phyloP scores from a whole-genome alignment of 2,797 vertebrate genomes.

The Manis pentadactyla region DNA sequence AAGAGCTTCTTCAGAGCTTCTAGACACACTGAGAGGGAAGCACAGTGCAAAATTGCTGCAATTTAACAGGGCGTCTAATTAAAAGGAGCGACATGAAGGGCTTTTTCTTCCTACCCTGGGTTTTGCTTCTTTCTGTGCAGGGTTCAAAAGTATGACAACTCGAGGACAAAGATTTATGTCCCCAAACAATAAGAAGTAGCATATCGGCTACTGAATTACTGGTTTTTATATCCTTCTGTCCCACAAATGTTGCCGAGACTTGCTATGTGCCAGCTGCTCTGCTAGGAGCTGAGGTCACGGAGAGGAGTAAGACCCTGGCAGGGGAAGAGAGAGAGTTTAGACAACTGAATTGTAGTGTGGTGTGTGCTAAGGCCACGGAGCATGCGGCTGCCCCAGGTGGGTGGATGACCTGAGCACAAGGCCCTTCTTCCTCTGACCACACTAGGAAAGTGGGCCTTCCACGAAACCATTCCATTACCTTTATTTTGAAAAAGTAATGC shows the following conservation, averaged over 20 bases:
- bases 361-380: fast-evolving
- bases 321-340: background rate
- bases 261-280: background rate
- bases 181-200: constrained; percentile 12
- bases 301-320: background rate
- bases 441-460: background rate
- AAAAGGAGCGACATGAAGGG: constrained; percentile 40
- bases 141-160: constrained; percentile 40
- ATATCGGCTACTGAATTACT: background rate
- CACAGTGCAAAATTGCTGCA: background rate
- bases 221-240: background rate
- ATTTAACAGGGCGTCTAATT: constrained; percentile 66
- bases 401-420: background rate
- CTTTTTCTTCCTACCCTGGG: constrained; percentile 35
- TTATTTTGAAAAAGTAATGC: background rate
- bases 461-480: no score
- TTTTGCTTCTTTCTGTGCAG: constrained; percentile 54
- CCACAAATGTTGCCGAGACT: background rate
- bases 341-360: fast-evolving
- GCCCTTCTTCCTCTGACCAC: background rate
- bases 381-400: fast-evolving
- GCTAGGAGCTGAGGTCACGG: background rate
- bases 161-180: constrained; percentile 37
- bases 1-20: constrained; percentile 43
- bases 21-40: background rate